Percentiles rank a stretch among this genome's conserved stretches.
phyloP scores from a whole-genome alignment of 2,113 vertebrate genomes.

The Asarcornis scutulata region DNA sequence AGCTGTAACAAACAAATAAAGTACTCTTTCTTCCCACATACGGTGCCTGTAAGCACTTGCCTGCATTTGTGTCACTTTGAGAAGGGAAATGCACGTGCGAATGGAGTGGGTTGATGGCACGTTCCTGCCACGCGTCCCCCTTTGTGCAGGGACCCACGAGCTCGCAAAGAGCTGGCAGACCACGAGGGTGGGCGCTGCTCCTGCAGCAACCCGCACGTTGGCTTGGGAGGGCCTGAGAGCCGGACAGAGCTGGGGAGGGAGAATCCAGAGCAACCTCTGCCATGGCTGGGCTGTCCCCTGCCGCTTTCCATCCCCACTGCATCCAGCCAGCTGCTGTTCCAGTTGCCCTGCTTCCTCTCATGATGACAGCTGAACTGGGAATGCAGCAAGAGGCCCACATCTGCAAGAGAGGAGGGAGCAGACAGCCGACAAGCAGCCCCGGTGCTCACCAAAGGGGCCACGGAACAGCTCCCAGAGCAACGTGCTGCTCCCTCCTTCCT shows the following conservation, averaged over 20 bases:
- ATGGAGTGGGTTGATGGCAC: background rate
- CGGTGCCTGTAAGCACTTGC: background rate
- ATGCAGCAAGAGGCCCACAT: background rate
- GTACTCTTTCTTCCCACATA: background rate
- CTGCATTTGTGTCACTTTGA: background rate
- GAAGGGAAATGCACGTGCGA: background rate
- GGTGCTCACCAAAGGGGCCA: background rate
- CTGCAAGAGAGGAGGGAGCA: background rate
- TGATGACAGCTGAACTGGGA: background rate
- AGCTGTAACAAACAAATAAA: slow-evolving; percentile 22
- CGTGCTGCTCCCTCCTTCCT: background rate
- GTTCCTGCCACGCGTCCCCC: background rate
- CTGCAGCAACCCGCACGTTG: background rate
- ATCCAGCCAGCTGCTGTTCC: background rate
- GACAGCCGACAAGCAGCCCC: background rate
- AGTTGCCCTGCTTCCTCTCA: background rate
- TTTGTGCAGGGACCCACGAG: background rate
- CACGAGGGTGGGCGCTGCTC: background rate
- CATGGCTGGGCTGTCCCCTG: no score
- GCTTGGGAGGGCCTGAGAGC: background rate
- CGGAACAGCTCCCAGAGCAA: background rate
- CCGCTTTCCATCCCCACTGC: background rate
- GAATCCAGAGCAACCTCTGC: background rate
- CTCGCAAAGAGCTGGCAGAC: background rate
- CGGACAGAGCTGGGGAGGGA: no score